Conservation (phyloP, 2,888 invertebrate species). For the Lithophane socia region DNA sequence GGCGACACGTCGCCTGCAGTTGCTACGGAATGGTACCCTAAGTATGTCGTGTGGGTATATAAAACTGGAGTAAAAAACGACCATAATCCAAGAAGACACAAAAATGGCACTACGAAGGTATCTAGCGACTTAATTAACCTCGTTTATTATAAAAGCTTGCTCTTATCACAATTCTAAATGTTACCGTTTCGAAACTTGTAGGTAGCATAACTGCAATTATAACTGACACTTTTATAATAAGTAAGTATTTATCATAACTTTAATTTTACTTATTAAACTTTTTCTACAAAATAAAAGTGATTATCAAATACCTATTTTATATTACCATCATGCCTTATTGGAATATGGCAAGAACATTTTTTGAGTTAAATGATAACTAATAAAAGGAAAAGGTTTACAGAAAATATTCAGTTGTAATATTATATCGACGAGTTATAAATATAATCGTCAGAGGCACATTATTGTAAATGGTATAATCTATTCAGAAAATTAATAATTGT, state of each 20-base stretch:
- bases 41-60: conserved; percentile 67
- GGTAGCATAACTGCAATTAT: conserved; percentile 37
- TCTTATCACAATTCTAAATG: conserved; percentile 52
- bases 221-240: conserved; percentile 46
- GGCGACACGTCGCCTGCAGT: no score
- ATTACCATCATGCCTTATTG: conserved; percentile 67
- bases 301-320: conserved; percentile 56
- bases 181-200: conserved; percentile 39
- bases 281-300: conserved; percentile 61
- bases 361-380: conserved; percentile 36
- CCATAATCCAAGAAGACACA: conserved; percentile 69
- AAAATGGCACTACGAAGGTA: conserved; percentile 63
- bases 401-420: conserved; percentile 31
- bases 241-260: conserved; percentile 38
- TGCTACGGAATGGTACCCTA: no score
- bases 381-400: conserved; percentile 31
- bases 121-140: conserved; percentile 59
- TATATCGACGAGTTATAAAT: conserved; percentile 22
- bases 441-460: conserved; percentile 52
- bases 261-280: conserved; percentile 30
- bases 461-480: conserved; percentile 52
- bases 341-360: conserved; percentile 62
- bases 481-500: conserved; percentile 42
- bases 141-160: conserved; percentile 60
- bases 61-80: conserved; percentile 63